Evolutionary conservation across 2,888 invertebrate genomes (phyloP).

Genomic region (Acleris laterana): DNA sequence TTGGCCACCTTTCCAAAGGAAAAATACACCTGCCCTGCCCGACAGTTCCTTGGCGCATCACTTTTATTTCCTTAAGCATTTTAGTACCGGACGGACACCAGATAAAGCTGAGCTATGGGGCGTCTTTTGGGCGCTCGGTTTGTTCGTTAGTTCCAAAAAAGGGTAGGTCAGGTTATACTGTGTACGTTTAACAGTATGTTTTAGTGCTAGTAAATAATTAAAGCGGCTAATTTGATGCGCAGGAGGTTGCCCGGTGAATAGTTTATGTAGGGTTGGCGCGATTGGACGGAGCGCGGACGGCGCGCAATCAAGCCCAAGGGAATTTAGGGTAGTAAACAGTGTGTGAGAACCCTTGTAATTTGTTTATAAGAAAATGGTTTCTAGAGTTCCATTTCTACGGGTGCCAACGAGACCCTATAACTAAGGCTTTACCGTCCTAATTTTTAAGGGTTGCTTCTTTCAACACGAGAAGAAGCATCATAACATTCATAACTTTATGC

Average conservation of each 20-base stretch:
- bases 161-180: conserved; percentile 64
- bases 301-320: conserved; percentile 50
- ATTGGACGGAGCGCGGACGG: conserved; percentile 61
- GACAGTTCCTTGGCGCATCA: conserved; percentile 57
- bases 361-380: background rate
- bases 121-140: conserved; percentile 51
- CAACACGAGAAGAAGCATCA: no score
- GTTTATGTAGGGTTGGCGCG: conserved; percentile 68
- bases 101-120: conserved; percentile 61
- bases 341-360: conserved; percentile 3
- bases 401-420: no score
- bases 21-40: conserved; percentile 72
- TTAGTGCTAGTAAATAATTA: conserved; percentile 82
- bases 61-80: conserved; percentile 75
- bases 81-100: conserved; percentile 70
- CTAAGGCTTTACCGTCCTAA: no score
- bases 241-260: conserved; percentile 61
- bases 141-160: conserved; percentile 45
- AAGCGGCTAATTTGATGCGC: conserved; percentile 81
- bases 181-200: conserved; percentile 67
- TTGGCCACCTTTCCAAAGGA: conserved; percentile 56
- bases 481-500: no score
- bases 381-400: no score
- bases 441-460: no score
- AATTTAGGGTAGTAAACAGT: conserved; percentile 22